Evolutionary conservation across 92 coral and sea anemone genomes (phyloP), one percentile per base, ranked within the genome.

Genomic region (Diadumene lineata): DNA sequence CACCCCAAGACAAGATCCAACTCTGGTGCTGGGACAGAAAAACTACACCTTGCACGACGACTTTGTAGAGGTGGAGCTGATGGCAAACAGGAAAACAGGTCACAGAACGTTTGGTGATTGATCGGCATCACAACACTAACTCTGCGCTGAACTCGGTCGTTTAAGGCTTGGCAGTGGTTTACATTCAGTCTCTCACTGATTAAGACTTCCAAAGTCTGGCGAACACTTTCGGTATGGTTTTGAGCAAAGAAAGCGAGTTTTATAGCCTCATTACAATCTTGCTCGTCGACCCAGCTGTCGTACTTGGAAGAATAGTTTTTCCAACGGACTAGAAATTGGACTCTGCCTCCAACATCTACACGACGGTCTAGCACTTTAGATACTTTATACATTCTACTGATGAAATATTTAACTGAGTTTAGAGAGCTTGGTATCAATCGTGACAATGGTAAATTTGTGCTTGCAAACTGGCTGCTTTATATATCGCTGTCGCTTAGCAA

Each of bases 261-360:
- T 18, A 69, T 25, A 1, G 74, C 60, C 26, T 67, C 26, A 56
- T 74, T 74, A 29, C 69, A 65, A 58, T 74, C 68, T 3, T 26
- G 34, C 24, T 74, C 77, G 43, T 75, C 87, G 0, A 69, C 81
- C 86, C 86, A 74, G 50, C 72, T 57, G 13, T 76, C 82, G 25
- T 61, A 24, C 16, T 70, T 69, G 44, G 57, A 38, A n/a, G 77
- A 60, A 51, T 75, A 75, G 18, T 78, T 82, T 44, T 66, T 71
- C 87, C 72, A 76, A 23, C 78, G 38, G 11, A 76, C 72, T 26
- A 82, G 56, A 32, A n/a, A 82, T 60, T 82, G 82, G 1, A 60
- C 64, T 29, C 82, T 67, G 43, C 78, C 77, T 25, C 67, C 62
- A 13, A 63, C 15, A 43, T 82, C 86, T 8, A 34, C 60, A 3